Percentiles rank a stretch among this genome's conserved stretches.
Evolutionary conservation across 2,888 invertebrate genomes (phyloP).

Genomic region (Agrenia bidenticulata): DNA sequence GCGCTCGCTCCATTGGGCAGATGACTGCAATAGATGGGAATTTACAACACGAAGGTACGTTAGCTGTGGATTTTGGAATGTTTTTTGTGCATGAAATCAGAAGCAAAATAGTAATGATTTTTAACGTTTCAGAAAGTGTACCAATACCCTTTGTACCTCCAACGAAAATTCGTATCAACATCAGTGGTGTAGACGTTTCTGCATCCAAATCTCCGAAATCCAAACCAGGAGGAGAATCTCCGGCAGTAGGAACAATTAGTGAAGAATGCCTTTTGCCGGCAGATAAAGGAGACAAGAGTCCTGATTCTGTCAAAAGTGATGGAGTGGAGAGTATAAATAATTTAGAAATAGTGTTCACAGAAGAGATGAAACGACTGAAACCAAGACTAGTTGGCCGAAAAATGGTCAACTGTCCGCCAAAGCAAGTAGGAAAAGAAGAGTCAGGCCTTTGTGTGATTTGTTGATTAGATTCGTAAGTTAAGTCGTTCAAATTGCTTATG

Average conservation of each 20-base stretch:
- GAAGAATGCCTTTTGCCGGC: too few relatives aligned
- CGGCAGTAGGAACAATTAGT: background rate
- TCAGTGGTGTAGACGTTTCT: conserved; percentile 26
- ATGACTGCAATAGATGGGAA: conserved; percentile 52
- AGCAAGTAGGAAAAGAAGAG: conserved; percentile 73
- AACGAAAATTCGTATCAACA: conserved; percentile 40
- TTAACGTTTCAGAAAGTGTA: conserved; percentile 27
- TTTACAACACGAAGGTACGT: conserved; percentile 41
- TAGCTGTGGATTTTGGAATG: background rate
- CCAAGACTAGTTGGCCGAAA: conserved; percentile 66
- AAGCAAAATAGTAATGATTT: background rate
- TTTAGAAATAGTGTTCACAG: conserved; percentile 53
- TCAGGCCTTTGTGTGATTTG: conserved; percentile 80
- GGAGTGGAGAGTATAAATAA: conserved; percentile 33
- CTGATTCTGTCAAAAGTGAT: conserved; percentile 30
- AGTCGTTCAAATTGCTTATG: too few relatives aligned
- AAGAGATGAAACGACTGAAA: conserved; percentile 56
- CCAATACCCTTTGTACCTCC: conserved; percentile 32
- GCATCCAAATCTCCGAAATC: conserved; percentile 20
- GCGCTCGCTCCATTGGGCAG: conserved; percentile 33
- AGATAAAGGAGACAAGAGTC: conserved; percentile 20
- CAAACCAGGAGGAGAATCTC: conserved; percentile 17
- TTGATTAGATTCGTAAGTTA: background rate
- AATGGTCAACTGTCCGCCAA: conserved; percentile 70
- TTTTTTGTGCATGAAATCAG: too few relatives aligned